A percentile compares a stretch with the other conserved stretches of the same genome.
Conservation (phyloP, 2,888 invertebrate species). For the Platycnemis pennipes region DNA sequence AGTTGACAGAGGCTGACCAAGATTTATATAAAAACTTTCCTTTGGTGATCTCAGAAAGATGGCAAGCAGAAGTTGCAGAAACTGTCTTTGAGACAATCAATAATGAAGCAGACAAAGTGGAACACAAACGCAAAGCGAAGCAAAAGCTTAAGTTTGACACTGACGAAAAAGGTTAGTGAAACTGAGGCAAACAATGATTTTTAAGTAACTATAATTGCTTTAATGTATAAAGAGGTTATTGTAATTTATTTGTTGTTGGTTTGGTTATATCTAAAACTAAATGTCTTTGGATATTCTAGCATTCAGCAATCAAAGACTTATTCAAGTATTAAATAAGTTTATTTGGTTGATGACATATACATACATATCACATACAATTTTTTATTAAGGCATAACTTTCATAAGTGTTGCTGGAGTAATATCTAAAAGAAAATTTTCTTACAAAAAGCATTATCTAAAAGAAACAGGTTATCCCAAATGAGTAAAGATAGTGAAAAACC, state of each 20-base stretch:
- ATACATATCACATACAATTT: too few relatives aligned
- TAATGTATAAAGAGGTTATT: neutral
- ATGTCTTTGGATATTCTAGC: neutral
- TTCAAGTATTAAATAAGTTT: too few relatives aligned
- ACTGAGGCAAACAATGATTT: neutral
- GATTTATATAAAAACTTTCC: constrained; percentile 99
- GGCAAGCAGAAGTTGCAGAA: constrained; percentile 99
- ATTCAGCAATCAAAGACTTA: neutral
- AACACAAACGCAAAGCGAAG: constrained; percentile 96
- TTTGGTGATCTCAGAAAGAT: constrained; percentile 98
- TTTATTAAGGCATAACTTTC: too few relatives aligned
- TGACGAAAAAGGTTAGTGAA: constrained; percentile 90
- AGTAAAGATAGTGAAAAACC: too few relatives aligned
- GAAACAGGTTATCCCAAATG: too few relatives aligned
- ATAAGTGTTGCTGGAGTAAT: too few relatives aligned
- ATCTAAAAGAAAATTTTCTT: too few relatives aligned
- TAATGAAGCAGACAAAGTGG: constrained; percentile 97
- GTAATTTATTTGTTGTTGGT: neutral
- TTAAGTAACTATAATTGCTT: neutral
- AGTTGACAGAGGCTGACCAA: constrained; percentile 97
- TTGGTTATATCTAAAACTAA: too few relatives aligned
- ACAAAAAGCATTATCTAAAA: too few relatives aligned
- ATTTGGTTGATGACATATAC: too few relatives aligned
- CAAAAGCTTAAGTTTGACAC: constrained; percentile 96
- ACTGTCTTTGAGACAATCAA: constrained; percentile 99